phyloP scores from a whole-genome alignment of 2,888 invertebrate genomes.

The Drosophila mimetica region DNA sequence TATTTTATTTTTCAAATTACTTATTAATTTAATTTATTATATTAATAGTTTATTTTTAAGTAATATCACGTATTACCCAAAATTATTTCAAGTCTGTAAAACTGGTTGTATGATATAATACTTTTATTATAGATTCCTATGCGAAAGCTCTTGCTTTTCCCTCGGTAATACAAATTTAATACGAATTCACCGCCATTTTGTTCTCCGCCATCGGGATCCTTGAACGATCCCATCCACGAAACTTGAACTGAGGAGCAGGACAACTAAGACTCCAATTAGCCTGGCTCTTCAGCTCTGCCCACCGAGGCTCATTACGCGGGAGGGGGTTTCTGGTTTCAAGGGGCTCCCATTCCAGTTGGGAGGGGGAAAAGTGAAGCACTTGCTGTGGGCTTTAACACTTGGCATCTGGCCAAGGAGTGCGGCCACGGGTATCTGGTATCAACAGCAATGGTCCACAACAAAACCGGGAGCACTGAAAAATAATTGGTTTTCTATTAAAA shows the following conservation, averaged over 20 bases:
- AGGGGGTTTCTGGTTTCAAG: neutral
- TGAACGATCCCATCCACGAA: conserved; percentile 9
- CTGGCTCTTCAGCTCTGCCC: conserved; percentile 33
- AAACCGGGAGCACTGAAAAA: neutral
- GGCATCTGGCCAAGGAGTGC: conserved; percentile 47
- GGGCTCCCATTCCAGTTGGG: conserved; percentile 1
- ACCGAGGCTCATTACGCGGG: conserved; percentile 15
- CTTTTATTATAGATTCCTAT: no score
- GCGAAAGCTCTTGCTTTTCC: no score
- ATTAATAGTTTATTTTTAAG: no score
- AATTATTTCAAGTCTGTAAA: no score
- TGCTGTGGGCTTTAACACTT: conserved; percentile 63
- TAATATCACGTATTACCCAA: no score
- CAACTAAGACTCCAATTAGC: conserved; percentile 62
- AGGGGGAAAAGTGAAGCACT: conserved; percentile 55
- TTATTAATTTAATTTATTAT: no score
- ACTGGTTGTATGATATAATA: no score
- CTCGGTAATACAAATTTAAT: neutral
- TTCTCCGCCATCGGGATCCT: conserved; percentile 5
- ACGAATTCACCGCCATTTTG: neutral
- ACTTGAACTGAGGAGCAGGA: neutral
- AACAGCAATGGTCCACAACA: conserved; percentile 35
- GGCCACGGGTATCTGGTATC: conserved; percentile 69
- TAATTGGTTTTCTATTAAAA: no score
- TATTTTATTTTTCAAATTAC: no score